Conservation (phyloP, 2,888 invertebrate species). For the Scaptomyza polygonia region DNA sequence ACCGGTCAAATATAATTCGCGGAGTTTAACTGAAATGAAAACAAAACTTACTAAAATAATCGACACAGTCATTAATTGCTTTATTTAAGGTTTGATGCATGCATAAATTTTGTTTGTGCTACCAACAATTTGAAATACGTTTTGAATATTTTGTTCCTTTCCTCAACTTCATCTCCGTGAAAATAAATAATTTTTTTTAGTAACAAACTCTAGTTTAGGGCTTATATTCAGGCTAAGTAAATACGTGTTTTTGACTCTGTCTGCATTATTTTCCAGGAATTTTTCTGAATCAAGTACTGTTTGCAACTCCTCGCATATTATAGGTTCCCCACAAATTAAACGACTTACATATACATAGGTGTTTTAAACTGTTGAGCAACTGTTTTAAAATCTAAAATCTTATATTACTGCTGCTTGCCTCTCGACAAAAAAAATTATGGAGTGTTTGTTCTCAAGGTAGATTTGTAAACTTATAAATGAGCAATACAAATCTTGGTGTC, state of each 20-base stretch:
- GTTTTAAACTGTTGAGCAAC: too few relatives aligned
- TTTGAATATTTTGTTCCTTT: neutral
- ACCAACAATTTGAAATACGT: neutral
- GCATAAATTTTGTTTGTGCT: constrained; percentile 34
- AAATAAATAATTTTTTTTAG: constrained; percentile 3
- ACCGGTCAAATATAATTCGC: constrained; percentile 9
- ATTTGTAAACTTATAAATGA: too few relatives aligned
- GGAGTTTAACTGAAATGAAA: constrained; percentile 23
- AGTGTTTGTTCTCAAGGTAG: too few relatives aligned
- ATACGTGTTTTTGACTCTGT: constrained; percentile 29
- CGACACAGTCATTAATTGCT: constrained; percentile 30
- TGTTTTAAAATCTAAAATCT: too few relatives aligned
- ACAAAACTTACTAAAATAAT: constrained; percentile 36
- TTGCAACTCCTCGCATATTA: constrained; percentile 40
- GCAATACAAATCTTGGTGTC: too few relatives aligned
- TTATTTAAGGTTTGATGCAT: constrained; percentile 59
- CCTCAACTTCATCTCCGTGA: neutral
- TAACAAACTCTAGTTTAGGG: constrained; percentile 29
- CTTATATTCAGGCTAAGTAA: constrained; percentile 5
- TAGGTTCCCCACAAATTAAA: constrained; percentile 39
- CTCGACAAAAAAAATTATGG: too few relatives aligned
- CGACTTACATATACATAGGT: too few relatives aligned
- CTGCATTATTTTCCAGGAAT: constrained; percentile 28
- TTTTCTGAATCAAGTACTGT: constrained; percentile 45
- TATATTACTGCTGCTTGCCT: too few relatives aligned